Evolutionary conservation across 2,113 vertebrate species (phyloP), one percentile per base, ranked within the genome.

Genomic region (Chascanopsetta lugubris): DNA sequence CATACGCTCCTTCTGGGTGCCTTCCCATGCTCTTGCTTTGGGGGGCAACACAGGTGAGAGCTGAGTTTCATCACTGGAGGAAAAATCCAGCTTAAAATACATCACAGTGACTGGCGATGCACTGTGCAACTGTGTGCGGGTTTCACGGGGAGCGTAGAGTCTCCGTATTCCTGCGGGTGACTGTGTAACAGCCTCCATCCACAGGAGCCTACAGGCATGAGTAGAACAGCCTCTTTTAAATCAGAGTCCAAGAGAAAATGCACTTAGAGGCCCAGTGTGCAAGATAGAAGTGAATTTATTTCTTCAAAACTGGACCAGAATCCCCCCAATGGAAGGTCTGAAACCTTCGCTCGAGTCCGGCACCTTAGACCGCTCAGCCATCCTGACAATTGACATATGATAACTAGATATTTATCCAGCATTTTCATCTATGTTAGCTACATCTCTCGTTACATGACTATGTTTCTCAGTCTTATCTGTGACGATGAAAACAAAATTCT

Each of bases 31-130:
- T 0, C 88, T 96, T 51, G 93, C 95, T 3, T 83, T 90, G 10
- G 93, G 95, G 1, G 95, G 95, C 15, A 95, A 93, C 88, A 95
- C 95, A 87, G 95, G 95, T 96, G 83, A 92, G 91, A 49, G 11
- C 21, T 30, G 15, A 71, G 43, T 32, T 70, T 60, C 47, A 65
- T 27, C 34, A 48, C 32, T 47, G 58, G 50, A 72, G 32, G 7
- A 59, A 32, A 10, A 53, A 59, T 71, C 43, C 32, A 22, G 6
- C 17, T 8, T 61, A 34, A 56, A 72, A 21, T 27, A 15, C 20
- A 61, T 62, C 47, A 56, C 15, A 21, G 24, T 24, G 22, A 20
- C 20, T 7, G 26, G 36, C 17, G 18, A 18, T 30, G 38, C 10
- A 36, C 25, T 1, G 21, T 42, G 32, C 27, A 2, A 63, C 36